These are phyloP conservation scores for Spatula clypeata DNA, from an alignment of 2,797 vertebrate genomes.

Conservation along the genomic window DNA sequence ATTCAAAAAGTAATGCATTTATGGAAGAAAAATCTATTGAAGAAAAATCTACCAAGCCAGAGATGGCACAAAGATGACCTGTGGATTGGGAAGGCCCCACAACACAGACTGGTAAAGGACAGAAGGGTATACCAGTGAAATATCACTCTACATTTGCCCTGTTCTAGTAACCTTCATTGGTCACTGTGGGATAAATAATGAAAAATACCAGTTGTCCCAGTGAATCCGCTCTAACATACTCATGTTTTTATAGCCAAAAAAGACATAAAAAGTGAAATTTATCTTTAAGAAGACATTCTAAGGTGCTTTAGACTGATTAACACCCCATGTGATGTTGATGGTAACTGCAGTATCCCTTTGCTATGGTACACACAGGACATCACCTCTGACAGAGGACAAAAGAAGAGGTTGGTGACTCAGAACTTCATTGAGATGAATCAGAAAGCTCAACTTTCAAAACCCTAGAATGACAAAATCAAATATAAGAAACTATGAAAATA, in stretches of 20 bases:
- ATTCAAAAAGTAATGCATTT: neutral
- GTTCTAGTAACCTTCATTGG: neutral
- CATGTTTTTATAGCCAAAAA: neutral
- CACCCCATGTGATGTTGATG: accelerated
- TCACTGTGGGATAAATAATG: neutral
- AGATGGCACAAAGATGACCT: neutral
- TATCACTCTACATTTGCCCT: neutral
- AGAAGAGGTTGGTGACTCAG: neutral
- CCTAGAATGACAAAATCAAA: neutral
- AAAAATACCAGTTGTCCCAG: neutral
- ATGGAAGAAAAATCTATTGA: neutral
- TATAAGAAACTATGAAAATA: neutral
- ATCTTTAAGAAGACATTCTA: neutral
- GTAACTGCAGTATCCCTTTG: neutral
- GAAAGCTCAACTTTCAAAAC: neutral
- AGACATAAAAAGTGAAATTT: neutral
- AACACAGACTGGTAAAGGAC: neutral
- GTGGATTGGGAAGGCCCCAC: neutral
- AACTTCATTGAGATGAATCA: neutral
- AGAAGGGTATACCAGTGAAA: neutral
- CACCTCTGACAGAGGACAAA: neutral
- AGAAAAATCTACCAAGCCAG: neutral
- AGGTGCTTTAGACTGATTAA: neutral
- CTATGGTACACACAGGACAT: neutral
- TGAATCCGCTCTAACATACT: neutral